Base-by-base conservation (phyloP, 1,140 invertebrate species). In the Metopolophium dirhodum region DNA sequence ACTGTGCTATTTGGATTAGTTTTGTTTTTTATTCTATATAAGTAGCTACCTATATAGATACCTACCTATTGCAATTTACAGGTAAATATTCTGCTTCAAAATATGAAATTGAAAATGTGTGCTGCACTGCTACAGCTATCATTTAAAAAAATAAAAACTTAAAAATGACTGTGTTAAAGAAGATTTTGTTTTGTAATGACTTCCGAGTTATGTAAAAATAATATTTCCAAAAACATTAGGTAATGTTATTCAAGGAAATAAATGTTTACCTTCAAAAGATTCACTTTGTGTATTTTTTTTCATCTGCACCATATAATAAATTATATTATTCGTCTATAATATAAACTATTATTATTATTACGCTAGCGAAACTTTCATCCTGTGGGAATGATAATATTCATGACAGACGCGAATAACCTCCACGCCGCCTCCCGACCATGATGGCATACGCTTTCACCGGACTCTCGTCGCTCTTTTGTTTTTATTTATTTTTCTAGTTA, bases 371-470 rank as follows among this genome's bases (percentile, higher is more conserved):
- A 77, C 61, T 77, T 77, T 77, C 61, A 35, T 77, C 61, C 61
- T 77, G 61, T 77, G n/a, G 61, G 61, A n/a, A 77, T 68, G 61
- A 68, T 77, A 77, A 77, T 77, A 77, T 77, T 77, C 61, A 77
- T 77, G 61, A 20, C 30, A 77, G 61, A 77, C 30, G n/a, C n/a
- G 14, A 77, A 77, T 77, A 77, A 77, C 6, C n/a, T 4, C 61
- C 61, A 4, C 61, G 0, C n/a, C 61, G 61, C 61, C 9, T 26
- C 23, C 2, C 30, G 61, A n/a, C 3, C 61, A 57, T 26, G 11
- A 68, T 30, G 61, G 26, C n/a, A n/a, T 14, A 68, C 61, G 3
- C 61, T 77, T 77, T 77, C 61, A n/a, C 61, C 61, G 22, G n/a
- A 77, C n/a, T n/a, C 61, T 68, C 61, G 30, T 35, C 61, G 61